Base-by-base conservation (phyloP, 2,888 invertebrate species). In the Hydroisotoma schaefferi region DNA sequence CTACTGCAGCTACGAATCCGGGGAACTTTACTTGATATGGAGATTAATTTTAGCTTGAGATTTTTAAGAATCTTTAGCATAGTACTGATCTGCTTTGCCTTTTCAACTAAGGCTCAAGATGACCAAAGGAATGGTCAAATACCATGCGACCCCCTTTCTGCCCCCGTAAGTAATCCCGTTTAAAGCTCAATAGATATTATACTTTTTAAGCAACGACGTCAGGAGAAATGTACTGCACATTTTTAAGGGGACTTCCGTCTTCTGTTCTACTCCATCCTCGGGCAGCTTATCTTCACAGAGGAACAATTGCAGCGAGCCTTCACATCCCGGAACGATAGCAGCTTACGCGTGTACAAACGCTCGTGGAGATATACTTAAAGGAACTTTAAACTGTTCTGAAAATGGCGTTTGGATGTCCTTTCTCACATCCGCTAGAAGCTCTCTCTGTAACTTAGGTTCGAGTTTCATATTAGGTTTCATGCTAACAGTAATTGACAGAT, bases 361-460 rank as follows among this genome's bases (percentile, higher is more conserved):
- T 1, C 43, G 29, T 27, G 53, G 44, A 4, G 43, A 18, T 20
- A 44, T 59, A 2, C 59, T 56, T 27, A 44, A 37, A 33, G 63
- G 63, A 22, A 51, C 53, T 29, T 18, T 63, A 0, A 63, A 26
- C 15, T 63, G 63, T 43, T 18, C 53, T 2, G 6, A 20, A 10
- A 43, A 52, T 1, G 63, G 63, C 15, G 20, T 56, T 38, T 63
- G 63, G 63, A 53, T 57, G 1, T 48, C 37, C 15, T 52, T 56
- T 10, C 33, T 56, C 8, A 26, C 26, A 22, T 51, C 40, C 10
- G 63, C 52, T 18, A 63, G 57, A 20, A 63, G 54, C 28, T 63
- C 63, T 6, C 28, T 63, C 1, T 63, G 63, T 44, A 59, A 59
- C 43, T 46, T 63, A 25, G 59, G 62, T 62, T 40, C n/a, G 33